A percentile compares a stretch with the other conserved stretches of the same genome.
Conservation (phyloP, 2,888 invertebrate species). For the Sarcophaga rosellei region DNA sequence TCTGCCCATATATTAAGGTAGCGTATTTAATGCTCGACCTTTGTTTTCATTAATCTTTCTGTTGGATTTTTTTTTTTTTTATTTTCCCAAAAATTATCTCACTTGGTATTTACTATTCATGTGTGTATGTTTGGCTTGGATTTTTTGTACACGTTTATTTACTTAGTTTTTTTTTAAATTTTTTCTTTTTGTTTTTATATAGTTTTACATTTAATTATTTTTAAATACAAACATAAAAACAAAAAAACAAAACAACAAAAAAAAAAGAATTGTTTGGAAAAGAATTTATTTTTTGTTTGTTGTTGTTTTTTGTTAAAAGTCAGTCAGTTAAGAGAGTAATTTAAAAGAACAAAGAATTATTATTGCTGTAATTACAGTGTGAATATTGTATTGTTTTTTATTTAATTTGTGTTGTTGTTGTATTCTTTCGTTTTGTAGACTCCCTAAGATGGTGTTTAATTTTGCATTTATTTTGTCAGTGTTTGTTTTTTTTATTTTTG, state of each 20-base stretch:
- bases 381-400: conserved; percentile 46
- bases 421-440: neutral
- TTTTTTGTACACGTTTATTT: neutral
- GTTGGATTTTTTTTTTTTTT: no score
- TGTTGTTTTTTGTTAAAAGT: conserved; percentile 2
- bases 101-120: neutral
- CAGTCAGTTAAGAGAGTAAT: conserved; percentile 27
- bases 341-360: conserved; percentile 51
- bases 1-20: no score
- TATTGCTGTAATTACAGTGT: conserved; percentile 50
- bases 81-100: neutral
- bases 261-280: neutral
- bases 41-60: no score
- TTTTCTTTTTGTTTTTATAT: conserved; percentile 22
- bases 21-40: no score
- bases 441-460: conserved; percentile 2
- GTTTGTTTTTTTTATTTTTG: neutral
- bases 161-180: no score
- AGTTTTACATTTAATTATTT: conserved; percentile 51
- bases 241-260: neutral
- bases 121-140: neutral
- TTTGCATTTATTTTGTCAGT: conserved; percentile 44
- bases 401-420: neutral
- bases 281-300: conserved; percentile 23
- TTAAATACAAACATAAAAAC: conserved; percentile 23